Conservation (phyloP, 2,888 invertebrate genomes). For the Tineola bisselliella region DNA sequence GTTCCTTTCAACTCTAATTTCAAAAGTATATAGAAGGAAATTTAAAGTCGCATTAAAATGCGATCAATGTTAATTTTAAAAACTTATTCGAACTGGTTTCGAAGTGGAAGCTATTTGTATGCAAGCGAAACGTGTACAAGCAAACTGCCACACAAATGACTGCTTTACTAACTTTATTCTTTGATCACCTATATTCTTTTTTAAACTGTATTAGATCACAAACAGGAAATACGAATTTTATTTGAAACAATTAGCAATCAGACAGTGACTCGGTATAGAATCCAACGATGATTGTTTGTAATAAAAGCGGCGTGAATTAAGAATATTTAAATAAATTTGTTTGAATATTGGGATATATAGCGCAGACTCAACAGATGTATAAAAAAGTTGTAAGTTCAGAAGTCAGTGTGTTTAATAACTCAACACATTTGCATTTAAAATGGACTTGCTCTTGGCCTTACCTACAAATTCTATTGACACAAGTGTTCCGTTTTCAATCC, state of each 20-base stretch:
- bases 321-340: too few relatives aligned
- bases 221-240: too few relatives aligned
- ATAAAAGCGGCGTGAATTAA: too few relatives aligned
- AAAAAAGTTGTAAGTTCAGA: slow-evolving; percentile 15
- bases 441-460: neutral
- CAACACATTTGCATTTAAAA: neutral
- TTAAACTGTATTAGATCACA: too few relatives aligned
- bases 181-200: too few relatives aligned
- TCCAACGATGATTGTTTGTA: too few relatives aligned
- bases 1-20: slow-evolving; percentile 35
- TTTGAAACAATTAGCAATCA: too few relatives aligned
- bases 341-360: too few relatives aligned
- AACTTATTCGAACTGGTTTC: slow-evolving; percentile 28
- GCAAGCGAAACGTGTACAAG: slow-evolving; percentile 15
- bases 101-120: slow-evolving; percentile 30
- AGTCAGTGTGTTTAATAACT: slow-evolving; percentile 21
- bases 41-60: slow-evolving; percentile 31
- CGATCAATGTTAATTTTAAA: slow-evolving; percentile 43
- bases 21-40: slow-evolving; percentile 18
- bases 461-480: neutral
- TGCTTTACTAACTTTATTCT: too few relatives aligned
- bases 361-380: too few relatives aligned
- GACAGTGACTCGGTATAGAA: too few relatives aligned
- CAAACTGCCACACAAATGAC: slow-evolving; percentile 13
- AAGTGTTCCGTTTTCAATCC: neutral